Conservation (phyloP, 2,888 invertebrate genomes). For the Eristalis arbustorum region DNA sequence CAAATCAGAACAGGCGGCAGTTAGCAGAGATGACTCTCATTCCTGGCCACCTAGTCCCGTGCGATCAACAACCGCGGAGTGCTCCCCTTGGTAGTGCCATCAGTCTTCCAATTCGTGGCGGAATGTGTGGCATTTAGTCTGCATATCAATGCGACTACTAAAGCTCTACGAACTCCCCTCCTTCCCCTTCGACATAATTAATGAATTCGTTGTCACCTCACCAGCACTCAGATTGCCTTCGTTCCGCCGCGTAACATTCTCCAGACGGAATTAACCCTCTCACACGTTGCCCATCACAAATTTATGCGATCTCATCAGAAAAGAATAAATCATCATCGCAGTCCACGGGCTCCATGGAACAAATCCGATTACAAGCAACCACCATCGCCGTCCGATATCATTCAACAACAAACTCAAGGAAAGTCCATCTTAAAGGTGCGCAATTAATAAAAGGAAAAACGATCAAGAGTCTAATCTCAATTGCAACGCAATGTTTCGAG, state of each 20-base stretch:
- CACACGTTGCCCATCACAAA: background rate
- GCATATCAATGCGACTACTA: no score
- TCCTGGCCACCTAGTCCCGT: no score
- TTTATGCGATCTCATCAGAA: background rate
- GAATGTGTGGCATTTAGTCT: no score
- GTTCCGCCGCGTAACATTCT: background rate
- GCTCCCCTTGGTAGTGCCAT: no score
- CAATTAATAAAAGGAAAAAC: background rate
- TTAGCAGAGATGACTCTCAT: no score
- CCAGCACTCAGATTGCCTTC: no score
- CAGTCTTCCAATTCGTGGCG: no score
- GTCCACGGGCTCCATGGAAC: background rate
- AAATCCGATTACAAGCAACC: background rate
- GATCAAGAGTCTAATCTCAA: background rate
- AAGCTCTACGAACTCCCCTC: no score
- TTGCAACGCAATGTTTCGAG: background rate
- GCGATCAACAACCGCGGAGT: no score
- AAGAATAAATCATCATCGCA: background rate
- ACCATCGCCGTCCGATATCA: background rate
- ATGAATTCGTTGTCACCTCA: no score
- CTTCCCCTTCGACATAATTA: no score
- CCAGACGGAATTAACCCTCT: background rate
- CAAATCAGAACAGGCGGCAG: no score
- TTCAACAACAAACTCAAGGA: background rate
- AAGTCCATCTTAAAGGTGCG: background rate